phyloP scores from a whole-genome alignment of 2,113 vertebrate species.

The Fulmarus glacialis region DNA sequence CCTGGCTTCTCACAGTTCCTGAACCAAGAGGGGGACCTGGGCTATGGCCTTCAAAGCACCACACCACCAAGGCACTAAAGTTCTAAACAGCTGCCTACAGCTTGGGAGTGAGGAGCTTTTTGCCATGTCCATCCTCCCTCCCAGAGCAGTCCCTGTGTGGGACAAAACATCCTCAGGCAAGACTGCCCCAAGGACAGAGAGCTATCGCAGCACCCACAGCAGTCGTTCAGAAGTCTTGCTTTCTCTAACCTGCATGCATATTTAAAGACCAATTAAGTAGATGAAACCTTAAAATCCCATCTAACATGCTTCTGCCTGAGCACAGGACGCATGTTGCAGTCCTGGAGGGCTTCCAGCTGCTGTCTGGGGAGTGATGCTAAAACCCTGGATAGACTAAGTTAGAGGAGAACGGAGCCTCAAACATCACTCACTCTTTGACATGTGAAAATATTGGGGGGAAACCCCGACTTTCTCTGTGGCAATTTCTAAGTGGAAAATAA shows the following conservation, averaged over 20 bases:
- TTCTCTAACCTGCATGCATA: conserved; percentile 15
- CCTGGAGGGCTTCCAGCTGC: background rate
- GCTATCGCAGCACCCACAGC: background rate
- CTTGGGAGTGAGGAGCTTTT: background rate
- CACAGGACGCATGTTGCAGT: background rate
- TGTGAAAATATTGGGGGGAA: background rate
- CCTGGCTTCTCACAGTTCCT: background rate
- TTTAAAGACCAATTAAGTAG: conserved; percentile 26
- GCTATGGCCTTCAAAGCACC: background rate
- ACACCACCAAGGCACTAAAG: background rate
- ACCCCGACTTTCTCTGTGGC: background rate
- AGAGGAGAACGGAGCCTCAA: background rate
- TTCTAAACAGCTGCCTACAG: background rate
- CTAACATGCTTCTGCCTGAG: background rate
- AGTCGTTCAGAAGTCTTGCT: background rate
- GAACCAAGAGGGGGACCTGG: background rate
- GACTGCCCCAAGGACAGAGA: background rate
- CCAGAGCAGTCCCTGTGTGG: background rate
- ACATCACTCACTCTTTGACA: background rate
- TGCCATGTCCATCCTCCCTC: background rate
- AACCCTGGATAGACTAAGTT: background rate
- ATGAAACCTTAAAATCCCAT: background rate
- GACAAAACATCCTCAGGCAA: background rate
- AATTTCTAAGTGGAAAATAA: background rate
- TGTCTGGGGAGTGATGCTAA: background rate